These are phyloP conservation scores for Cyprinus carpio DNA, from an alignment of 2,113 vertebrate species.

Conservation along the genomic window DNA sequence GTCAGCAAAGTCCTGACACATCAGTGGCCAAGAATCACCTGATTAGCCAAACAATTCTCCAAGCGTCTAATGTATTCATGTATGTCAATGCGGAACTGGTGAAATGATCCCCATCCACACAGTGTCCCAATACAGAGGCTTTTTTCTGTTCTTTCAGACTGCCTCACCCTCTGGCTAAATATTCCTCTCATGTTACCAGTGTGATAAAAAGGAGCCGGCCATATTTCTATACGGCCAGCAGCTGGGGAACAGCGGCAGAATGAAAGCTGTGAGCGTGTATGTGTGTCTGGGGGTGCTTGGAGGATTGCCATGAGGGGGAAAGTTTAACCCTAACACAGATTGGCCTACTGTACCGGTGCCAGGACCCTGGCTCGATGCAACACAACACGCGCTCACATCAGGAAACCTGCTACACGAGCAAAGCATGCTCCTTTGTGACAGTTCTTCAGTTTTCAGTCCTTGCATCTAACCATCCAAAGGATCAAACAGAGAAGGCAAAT, in stretches of 20 bases:
- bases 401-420: conserved; percentile 21
- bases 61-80: not conserved
- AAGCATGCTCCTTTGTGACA: conserved; percentile 36
- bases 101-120: not conserved
- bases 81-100: not conserved
- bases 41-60: conserved; percentile 5
- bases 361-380: conserved; percentile 29
- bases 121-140: not conserved
- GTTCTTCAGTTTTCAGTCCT: conserved; percentile 11
- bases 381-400: conserved; percentile 39
- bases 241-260: conserved; percentile 22
- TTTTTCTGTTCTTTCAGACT: conserved; percentile 11
- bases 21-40: conserved; percentile 32
- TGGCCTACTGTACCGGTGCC: conserved; percentile 44
- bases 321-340: conserved; percentile 43
- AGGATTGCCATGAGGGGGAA: conserved; percentile 17
- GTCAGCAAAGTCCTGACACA: conserved; percentile 53
- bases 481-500: conserved; percentile 62
- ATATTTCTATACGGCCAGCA: conserved; percentile 30
- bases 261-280: conserved; percentile 36
- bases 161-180: conserved; percentile 27
- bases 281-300: conserved; percentile 10
- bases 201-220: conserved; percentile 33
- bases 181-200: conserved; percentile 37
- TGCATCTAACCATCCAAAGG: conserved; percentile 37